These are phyloP conservation scores for Daphoenositta chrysoptera DNA, from an alignment of 2,113 vertebrate species.

Conservation along the genomic window DNA sequence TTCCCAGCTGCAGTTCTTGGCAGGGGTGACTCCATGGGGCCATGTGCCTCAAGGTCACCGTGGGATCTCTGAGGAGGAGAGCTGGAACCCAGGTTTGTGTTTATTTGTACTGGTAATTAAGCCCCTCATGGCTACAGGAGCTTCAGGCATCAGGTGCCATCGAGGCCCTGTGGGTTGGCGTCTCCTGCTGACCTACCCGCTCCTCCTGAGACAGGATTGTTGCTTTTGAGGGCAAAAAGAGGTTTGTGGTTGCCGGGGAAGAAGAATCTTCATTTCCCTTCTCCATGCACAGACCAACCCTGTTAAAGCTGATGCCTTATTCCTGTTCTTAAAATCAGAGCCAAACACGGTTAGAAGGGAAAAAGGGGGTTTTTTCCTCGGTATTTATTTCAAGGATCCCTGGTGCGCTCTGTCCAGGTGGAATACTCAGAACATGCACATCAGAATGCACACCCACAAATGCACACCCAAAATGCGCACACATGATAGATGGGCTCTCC, in stretches of 20 bases:
- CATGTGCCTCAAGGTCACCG: not conserved
- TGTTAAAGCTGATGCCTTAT: too few species aligned
- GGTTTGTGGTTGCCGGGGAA: not conserved
- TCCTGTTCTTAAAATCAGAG: too few species aligned
- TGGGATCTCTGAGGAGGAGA: not conserved
- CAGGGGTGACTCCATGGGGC: not conserved
- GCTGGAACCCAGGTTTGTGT: not conserved
- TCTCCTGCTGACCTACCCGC: not conserved
- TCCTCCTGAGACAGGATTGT: not conserved
- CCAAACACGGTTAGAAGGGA: too few species aligned
- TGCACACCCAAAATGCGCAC: too few species aligned
- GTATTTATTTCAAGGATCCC: too few species aligned
- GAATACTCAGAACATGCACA: too few species aligned
- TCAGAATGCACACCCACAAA: too few species aligned
- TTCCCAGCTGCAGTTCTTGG: not conserved
- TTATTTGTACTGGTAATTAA: not conserved
- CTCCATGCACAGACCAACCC: not conserved
- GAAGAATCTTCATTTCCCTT: not conserved
- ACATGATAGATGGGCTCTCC: too few species aligned
- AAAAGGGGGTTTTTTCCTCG: too few species aligned
- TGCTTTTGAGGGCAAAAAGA: not conserved
- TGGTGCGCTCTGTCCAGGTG: too few species aligned
- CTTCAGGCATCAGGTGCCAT: not conserved
- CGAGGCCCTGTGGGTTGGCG: not conserved
- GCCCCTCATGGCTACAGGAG: not conserved